These are phyloP conservation scores for Leptopilina syphax DNA, from an alignment of 2,888 invertebrate genomes.

Conservation along the genomic window DNA sequence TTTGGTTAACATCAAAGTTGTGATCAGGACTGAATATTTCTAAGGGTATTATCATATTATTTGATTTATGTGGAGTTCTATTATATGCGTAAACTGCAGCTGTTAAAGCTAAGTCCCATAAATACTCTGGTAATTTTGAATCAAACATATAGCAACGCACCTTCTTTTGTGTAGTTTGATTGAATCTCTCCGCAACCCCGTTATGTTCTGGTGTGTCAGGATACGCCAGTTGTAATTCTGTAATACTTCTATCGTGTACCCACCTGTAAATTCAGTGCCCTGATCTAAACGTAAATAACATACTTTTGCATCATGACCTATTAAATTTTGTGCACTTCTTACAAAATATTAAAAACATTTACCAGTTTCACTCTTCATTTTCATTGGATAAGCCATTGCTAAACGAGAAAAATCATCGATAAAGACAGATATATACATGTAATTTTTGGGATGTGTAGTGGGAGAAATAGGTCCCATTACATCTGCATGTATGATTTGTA, in stretches of 20 bases:
- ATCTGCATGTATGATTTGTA: conserved; percentile 56
- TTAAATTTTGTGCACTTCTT: conserved; percentile 54
- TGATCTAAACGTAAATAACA: conserved; percentile 57
- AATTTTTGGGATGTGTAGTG: conserved; percentile 48
- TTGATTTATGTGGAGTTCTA: background rate
- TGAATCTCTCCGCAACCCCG: conserved; percentile 51
- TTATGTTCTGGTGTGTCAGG: conserved; percentile 53
- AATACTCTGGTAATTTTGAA: conserved; percentile 43
- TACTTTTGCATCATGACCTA: conserved; percentile 54
- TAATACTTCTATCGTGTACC: conserved; percentile 52
- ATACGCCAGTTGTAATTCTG: conserved; percentile 45
- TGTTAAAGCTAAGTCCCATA: conserved; percentile 56
- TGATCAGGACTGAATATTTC: conserved; percentile 44
- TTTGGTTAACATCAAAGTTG: conserved; percentile 44
- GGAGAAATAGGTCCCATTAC: conserved; percentile 53
- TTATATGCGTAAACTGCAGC: conserved; percentile 52
- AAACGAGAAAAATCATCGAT: conserved; percentile 57
- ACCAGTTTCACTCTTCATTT: conserved; percentile 50
- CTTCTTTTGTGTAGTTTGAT: conserved; percentile 51
- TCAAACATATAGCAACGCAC: conserved; percentile 41
- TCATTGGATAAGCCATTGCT: conserved; percentile 55
- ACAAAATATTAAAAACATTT: conserved; percentile 50
- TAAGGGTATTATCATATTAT: conserved; percentile 37
- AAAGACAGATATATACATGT: conserved; percentile 51
- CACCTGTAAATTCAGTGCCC: conserved; percentile 56